These are phyloP conservation scores for Lichenostomus cassidix DNA, from an alignment of 2,113 vertebrate species.

Conservation along the genomic window DNA sequence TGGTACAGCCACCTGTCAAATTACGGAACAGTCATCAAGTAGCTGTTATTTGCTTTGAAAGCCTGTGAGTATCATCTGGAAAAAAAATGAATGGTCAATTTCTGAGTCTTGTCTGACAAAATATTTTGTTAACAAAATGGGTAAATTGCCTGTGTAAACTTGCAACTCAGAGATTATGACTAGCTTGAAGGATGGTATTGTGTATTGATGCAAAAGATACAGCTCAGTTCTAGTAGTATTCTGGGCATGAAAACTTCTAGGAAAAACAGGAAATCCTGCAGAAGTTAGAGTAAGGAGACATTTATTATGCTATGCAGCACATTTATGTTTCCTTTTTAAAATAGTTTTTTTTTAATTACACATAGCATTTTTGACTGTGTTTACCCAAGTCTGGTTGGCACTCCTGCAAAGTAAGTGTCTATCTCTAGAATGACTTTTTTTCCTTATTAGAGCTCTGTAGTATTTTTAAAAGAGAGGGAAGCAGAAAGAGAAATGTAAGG, in stretches of 20 bases:
- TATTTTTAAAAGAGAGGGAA: not conserved
- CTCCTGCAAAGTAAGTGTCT: not conserved
- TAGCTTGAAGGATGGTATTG: constrained; percentile 48
- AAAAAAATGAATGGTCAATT: not conserved
- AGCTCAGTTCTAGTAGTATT: constrained; percentile 13
- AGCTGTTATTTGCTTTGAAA: constrained; percentile 45
- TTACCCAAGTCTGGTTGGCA: constrained; percentile 11
- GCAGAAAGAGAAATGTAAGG: not conserved
- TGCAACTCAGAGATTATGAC: not conserved
- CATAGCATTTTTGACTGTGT: not conserved
- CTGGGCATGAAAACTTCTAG: constrained; percentile 43
- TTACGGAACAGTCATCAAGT: not conserved
- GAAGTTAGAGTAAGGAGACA: constrained; percentile 2
- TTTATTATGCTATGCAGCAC: constrained; percentile 14
- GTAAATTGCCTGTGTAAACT: constrained; percentile 35
- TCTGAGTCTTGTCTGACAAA: constrained; percentile 56
- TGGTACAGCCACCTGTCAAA: constrained; percentile 28
- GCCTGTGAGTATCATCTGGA: not conserved
- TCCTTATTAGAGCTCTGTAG: not conserved
- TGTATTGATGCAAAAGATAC: constrained; percentile 49
- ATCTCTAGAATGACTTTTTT: not conserved
- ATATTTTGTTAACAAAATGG: constrained; percentile 63
- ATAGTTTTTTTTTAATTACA: not conserved
- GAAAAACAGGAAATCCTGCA: constrained; percentile 60
- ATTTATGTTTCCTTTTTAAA: constrained; percentile 34